Base-by-base conservation (phyloP, 2,888 invertebrate genomes). In the Ochropleura plecta region DNA sequence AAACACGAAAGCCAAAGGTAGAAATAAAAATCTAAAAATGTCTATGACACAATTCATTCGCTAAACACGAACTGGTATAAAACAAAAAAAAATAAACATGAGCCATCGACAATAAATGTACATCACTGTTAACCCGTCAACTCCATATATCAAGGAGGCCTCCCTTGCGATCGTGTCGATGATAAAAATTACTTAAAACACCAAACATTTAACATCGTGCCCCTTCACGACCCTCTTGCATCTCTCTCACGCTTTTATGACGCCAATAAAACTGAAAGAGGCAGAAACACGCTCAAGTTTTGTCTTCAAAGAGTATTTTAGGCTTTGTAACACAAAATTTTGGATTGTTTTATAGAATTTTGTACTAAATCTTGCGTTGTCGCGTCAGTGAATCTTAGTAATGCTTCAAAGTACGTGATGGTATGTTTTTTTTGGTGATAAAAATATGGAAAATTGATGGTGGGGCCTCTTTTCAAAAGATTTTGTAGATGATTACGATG, bases 131-230 rank as follows among this genome's bases (percentile, higher is more conserved):
- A 88, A 90, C 90, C 90, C 93, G 92, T 92, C 94, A 93, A 88
- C 92, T 94, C 92, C 93, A 95, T 96, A 95, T 93, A 95, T 96
- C 95, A 96, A 91, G 86, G 83, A 89, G 94, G 91, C 92, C 94
- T 93, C 94, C 95, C 94, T 92, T 86, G 93, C 88, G 96, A 96
- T 96, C 93, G 96, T 96, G 96, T 95, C 94, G 92, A 94, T 92
- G 96, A 96, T 96, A 96, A 96, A 95, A 95, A 96, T 95, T 96
- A 96, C 96, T 96, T 96, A 96, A 95, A 96, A 95, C 95, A 95
- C 95, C 95, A 94, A 94, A 93, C 95, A 95, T 96, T 95, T 95
- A 95, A 94, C 95, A 92, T 93, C 86, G 86, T 92, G 94, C 92
- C 93, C 93, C 93, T 89, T 91, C 83, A 82, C 87, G 92, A 91